Evolutionary conservation across 1,140 invertebrate species (phyloP), one percentile per base, ranked within the genome.

Genomic region (Drosophila mauritiana): DNA sequence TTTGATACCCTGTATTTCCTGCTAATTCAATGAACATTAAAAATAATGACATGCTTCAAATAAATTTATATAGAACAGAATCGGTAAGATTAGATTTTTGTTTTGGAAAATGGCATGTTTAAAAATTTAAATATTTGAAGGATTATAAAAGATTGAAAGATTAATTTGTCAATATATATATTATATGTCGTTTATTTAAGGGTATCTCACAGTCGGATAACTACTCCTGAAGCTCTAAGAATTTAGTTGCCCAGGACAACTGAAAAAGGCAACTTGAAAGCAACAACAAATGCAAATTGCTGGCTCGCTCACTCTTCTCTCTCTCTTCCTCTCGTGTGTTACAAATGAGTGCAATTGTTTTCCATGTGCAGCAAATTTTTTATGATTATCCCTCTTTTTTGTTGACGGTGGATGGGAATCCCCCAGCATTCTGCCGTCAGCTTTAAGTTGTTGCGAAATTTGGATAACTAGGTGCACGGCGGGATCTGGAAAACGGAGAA

Each of bases 301-400:
- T 5, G 46, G 25, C 40, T 31, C 37, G 43, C 59, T 13, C 34
- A 12, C 42, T 45, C 22, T n/a, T 7, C 27, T 10, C 37, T 34
- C 45, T 63, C 40, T 42, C 37, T 57, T 49, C 37, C 37, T 62
- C 27, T 42, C 45, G 55, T 42, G 48, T 45, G 27, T 39, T 68
- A 83, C 83, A 86, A 86, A 86, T 86, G 75, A 86, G 83, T 49
- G 55, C 75, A 69, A 82, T 86, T 88, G 81, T 85, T 85, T 85
- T 77, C 55, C 51, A 59, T 80, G 72, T 77, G 76, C 73, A 77
- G 78, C 73, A 81, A 85, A 85, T 85, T 85, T 80, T 80, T 78
- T 77, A 77, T 77, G 73, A 78, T 78, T 78, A 78, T 78, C 57
- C 64, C 49, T 58, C 20, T 37, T 51, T 22, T 40, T 43, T 46